Evolutionary conservation across 2,888 invertebrate genomes (phyloP), one percentile per base, ranked within the genome.

Genomic region (Pogonocherus hispidulus): DNA sequence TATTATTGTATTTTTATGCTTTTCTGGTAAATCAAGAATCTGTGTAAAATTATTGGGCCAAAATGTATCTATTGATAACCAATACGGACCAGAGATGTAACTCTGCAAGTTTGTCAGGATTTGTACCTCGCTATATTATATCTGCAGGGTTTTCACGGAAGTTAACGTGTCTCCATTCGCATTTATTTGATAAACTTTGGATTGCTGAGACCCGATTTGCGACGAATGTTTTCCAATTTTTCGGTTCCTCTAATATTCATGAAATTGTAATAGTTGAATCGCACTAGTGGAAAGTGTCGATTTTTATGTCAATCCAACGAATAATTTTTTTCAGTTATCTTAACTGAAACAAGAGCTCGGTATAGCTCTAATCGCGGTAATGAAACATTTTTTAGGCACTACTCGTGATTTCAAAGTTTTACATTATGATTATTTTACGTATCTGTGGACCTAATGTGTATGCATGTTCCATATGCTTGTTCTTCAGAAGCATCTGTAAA

Each of bases 221-320:
- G 0, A 79, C 75, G 49, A 77, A 80, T 0, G 75, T 74, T 60
- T 74, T 75, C 76, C 73, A 77, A 3, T 54, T 54, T 18, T 20
- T 32, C 27, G 78, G 70, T 19, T 64, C 37, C 3, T 63, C 37
- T 5, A 32, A 16, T 11, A 81, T 59, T 80, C 81, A 82, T 37
- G 71, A 69, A 0, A 81, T 57, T 1, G 77, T 76, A 4, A 81
- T 78, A 19, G 75, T 76, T 0, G 79, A 82, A 63, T 83, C 81
- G 2, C 78, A 73, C 77, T 75, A 79, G 16, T 63, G 71, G 16
- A 18, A 68, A 1, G 65, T 49, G 1, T 46, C 35, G 22, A 74
- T 19, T 1, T 46, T 37, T 1, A 69, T 14, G 5, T 52, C 23
- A 0, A 74, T 49, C 2, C 68, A 51, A 0, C 22, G 35, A 6